phyloP scores from a whole-genome alignment of 2,797 vertebrate genomes.

The Xenopus petersii region DNA sequence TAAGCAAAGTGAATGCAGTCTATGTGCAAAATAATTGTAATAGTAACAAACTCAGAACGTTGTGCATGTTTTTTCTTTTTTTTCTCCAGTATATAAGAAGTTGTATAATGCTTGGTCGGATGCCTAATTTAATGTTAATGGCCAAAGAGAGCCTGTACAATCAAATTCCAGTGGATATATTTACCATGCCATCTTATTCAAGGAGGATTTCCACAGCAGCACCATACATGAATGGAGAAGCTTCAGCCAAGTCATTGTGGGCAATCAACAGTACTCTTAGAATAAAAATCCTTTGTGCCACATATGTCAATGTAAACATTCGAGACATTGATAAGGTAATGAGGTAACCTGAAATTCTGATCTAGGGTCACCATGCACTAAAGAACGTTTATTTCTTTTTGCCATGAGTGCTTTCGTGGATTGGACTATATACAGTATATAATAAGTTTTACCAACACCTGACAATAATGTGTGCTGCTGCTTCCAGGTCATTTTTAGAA shows the following conservation, averaged over 20 bases:
- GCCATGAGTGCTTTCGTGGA: too few species aligned
- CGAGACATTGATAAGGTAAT: conserved; percentile 95
- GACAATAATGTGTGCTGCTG: too few species aligned
- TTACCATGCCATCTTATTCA: conserved; percentile 92
- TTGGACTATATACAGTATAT: too few species aligned
- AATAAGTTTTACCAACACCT: too few species aligned
- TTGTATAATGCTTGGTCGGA: conserved; percentile 92
- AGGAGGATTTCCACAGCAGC: conserved; percentile 92
- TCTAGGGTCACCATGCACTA: too few species aligned
- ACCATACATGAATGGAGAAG: conserved; percentile 93
- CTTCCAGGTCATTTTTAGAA: too few species aligned
- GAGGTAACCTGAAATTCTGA: too few species aligned
- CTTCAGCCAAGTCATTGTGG: conserved; percentile 89
- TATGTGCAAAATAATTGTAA: too few species aligned
- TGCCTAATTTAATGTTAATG: conserved; percentile 98
- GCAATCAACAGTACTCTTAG: conserved; percentile 86
- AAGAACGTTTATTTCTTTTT: too few species aligned
- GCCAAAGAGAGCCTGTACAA: conserved; percentile 93
- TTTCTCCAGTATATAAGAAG: conserved; percentile 87
- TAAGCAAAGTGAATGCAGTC: too few species aligned
- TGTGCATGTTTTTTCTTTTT: conserved; percentile 6
- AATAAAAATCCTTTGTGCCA: conserved; percentile 92
- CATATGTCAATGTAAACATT: conserved; percentile 96
- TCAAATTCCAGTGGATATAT: conserved; percentile 88
- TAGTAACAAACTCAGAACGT: too few species aligned